Evolutionary conservation across 30 jellyfish, hydroid and myxozoan genomes (phyloP), one percentile per base, ranked within the genome.

Genomic region (Haliclystus octoradiatus): DNA sequence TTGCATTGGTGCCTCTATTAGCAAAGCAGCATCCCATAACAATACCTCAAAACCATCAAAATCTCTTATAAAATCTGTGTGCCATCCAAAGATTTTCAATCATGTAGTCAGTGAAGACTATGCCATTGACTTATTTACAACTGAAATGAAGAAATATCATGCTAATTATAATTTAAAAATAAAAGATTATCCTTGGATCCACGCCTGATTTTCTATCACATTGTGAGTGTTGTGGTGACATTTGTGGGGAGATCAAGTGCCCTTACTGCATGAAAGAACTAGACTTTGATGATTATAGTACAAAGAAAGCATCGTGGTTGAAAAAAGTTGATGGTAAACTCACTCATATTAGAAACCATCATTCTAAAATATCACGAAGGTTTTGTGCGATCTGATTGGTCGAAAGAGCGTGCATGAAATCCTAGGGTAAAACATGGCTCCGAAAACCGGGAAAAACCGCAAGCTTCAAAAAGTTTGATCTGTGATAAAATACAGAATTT

Each of bases 11-110:
- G 75, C 82, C 49, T 71, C 82, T 14, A 57, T 47, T 51, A 53
- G 82, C 82, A 53, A 51, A 62, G 82, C 82, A 71, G 82, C 82
- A 22, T 53, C 71, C 61, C 70, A 2, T n/a, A 73, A 29, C 46
- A 64, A 65, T 75, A 77, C 85, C 12, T 51, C 72, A 2, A 51
- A 63, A 32, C 72, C 60, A 63, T 63, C 72, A 9, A 4, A 63
- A 23, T 9, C 72, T 19, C 5, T 63, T 5, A 27, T 63, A 52
- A 52, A 52, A 52, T 52, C 68, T 9, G 26, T 52, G 22, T 52
- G 25, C 25, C 26, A 52, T 22, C 68, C 68, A 52, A 22, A 52
- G 9, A 52, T 52, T 22, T 52, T 52, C 68, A 28, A 52, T 5
- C 26, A 70, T 70, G 81, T 70, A 61, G 53, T 29, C 81, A 70